Base-by-base conservation (phyloP, 2,888 invertebrate genomes). In the Tetramorium bicarinatum region DNA sequence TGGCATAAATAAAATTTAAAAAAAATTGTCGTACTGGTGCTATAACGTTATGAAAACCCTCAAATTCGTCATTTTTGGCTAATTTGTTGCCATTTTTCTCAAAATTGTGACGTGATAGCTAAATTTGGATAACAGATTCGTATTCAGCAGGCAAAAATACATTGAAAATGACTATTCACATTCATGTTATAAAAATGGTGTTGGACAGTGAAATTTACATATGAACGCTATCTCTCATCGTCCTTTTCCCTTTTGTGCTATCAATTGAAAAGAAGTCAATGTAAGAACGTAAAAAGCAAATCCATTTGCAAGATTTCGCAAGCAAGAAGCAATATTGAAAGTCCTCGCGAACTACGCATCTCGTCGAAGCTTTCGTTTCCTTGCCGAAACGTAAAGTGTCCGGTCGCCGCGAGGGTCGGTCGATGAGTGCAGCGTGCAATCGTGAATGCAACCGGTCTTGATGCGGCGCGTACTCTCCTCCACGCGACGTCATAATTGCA, bases 401-500 rank as follows among this genome's bases (percentile, higher is more conserved):
- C 76, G 69, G 44, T 18, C 75, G 25, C 7, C 52, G 9, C 77
- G 85, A 64, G 64, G 21, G 44, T 69, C 76, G 82, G 83, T n/a
- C 83, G 84, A 54, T 77, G 82, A 90, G 74, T 82, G 82, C 85
- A 83, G 47, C 54, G 59, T 54, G 72, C 74, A 81, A 64, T 81
- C 80, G 83, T 84, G 79, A 77, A 75, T 87, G 86, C 87, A 85
- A 81, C 72, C 89, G 87, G 85, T 85, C 85, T 87, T 87, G 89
- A 84, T 86, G 87, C 89, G 82, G 72, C 84, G 83, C 84, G 88
- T 86, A 88, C 69, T 90, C 86, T 88, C 81, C 91, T 87, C 84
- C 88, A 84, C 74, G 77, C 87, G 89, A 91, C 92, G 91, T 90
- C 83, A 87, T 84, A 87, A 89, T 90, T 91, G 91, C 91, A 83